Conservation (phyloP, 2,888 invertebrate species). For the Vandiemenella viatica region DNA sequence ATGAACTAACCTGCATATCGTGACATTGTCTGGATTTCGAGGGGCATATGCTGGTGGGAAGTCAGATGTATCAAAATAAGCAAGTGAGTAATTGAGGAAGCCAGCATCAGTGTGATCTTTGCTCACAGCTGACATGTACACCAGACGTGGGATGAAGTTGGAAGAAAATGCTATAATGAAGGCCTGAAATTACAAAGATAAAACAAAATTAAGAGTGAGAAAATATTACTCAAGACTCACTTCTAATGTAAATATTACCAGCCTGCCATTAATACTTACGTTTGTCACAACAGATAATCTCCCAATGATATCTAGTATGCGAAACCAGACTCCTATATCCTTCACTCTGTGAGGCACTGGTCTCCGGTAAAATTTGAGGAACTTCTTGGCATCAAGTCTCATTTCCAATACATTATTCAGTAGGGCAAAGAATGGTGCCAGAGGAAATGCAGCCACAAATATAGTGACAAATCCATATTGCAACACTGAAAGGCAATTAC, state of each 20-base stretch:
- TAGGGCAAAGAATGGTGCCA: conserved; percentile 68
- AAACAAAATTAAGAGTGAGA: neutral
- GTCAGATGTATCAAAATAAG: conserved; percentile 47
- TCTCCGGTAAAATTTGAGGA: conserved; percentile 53
- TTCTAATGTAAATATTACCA: neutral
- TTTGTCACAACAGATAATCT: conserved; percentile 63
- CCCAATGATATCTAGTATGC: conserved; percentile 56
- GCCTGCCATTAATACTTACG: conserved; percentile 35
- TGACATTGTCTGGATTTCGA: conserved; percentile 18
- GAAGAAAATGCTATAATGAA: conserved; percentile 74
- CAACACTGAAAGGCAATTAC: conserved; percentile 40
- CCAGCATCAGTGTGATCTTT: conserved; percentile 36
- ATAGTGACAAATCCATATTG: conserved; percentile 78
- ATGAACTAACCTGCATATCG: conserved; percentile 18
- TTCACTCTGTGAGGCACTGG: conserved; percentile 58
- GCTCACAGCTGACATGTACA: conserved; percentile 43
- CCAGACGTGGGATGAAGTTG: conserved; percentile 62
- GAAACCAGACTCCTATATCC: conserved; percentile 67
- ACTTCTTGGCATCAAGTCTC: conserved; percentile 67
- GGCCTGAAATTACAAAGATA: conserved; percentile 35
- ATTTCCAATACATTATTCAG: conserved; percentile 73
- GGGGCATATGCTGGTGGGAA: conserved; percentile 32
- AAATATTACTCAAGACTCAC: neutral
- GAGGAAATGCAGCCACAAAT: conserved; percentile 72
- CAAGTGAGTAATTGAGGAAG: conserved; percentile 52